Evolutionary conservation across 2,113 vertebrate species (phyloP), one percentile per base, ranked within the genome.

Genomic region (Zonotrichia leucophrys): DNA sequence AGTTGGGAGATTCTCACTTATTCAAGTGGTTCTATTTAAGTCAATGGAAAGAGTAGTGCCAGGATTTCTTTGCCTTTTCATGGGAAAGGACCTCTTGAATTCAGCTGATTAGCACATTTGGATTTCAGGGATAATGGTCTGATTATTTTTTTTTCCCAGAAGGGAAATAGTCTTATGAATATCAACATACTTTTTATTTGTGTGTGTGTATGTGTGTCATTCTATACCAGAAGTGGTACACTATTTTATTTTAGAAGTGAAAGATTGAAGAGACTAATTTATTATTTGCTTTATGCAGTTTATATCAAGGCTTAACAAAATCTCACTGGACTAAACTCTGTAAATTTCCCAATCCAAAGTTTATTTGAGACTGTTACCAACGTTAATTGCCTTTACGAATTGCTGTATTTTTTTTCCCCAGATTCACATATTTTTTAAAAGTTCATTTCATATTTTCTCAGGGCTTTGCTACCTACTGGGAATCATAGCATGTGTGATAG

Each of bases 371-470:
- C 58, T 95, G 49, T 87, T 97, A 88, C 64, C 75, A 96, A 93
- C 39, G 72, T 76, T 97, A 97, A 97, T 96, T 97, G 83, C 75
- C 5, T 97, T 97, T 92, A 68, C 68, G 18, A 7, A 35, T 89
- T 95, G 91, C 90, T 84, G n/a, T 75, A 68, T 24, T 58, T 77
- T 95, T 68, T 79, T 59, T 1, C 24, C 47, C 50, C 15, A 66
- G 81, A 94, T 95, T 95, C 93, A 96, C 90, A 90, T 88, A 50
- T 94, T 94, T 97, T 84, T 77, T 58, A n/a, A 96, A 97, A 95
- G 89, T 96, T 96, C 64, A 87, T 95, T 98, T 98, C 70, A 60
- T 97, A 58, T 95, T 97, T 95, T 87, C 96, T 97, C 78, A 90
- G 88, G 92, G 95, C 90, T 96, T 96, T 97, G 90, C 73, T 88